A percentile compares a stretch with the other conserved stretches of the same genome.
phyloP scores from a whole-genome alignment of 2,888 invertebrate genomes.

The Pterostichus niger region DNA sequence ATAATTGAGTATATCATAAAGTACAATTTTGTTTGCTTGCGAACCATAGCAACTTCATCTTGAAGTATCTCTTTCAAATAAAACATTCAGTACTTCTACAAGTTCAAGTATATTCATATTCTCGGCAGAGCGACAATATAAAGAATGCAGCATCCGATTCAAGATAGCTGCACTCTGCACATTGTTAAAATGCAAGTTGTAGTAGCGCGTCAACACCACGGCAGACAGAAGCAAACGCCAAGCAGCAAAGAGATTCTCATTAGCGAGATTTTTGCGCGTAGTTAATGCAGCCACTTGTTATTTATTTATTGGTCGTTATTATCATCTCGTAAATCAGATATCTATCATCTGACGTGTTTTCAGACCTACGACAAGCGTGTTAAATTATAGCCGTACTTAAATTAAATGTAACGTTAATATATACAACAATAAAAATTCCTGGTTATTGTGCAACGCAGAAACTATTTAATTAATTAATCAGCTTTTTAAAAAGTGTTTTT shows the following conservation, averaged over 20 bases:
- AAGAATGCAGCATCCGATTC: not conserved
- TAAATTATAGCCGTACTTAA: slow-evolving; percentile 58
- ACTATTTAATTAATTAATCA: not conserved
- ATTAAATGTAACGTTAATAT: slow-evolving; percentile 29
- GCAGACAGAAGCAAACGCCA: not conserved
- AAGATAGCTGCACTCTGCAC: not conserved
- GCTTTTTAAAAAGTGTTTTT: not conserved
- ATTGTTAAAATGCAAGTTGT: slow-evolving; percentile 43
- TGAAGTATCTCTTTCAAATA: no score
- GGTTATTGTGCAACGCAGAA: slow-evolving; percentile 6
- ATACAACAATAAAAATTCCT: not conserved
- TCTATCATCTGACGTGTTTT: slow-evolving; percentile 63
- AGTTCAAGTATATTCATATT: no score
- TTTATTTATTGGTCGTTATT: slow-evolving; percentile 66
- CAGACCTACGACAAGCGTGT: slow-evolving; percentile 50
- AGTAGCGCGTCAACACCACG: slow-evolving; percentile 18
- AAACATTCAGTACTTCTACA: no score
- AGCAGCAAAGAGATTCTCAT: slow-evolving; percentile 59
- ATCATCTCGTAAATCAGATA: slow-evolving; percentile 63
- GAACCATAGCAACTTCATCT: no score
- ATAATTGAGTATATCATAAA: no score
- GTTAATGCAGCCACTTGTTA: slow-evolving; percentile 56
- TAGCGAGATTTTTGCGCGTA: slow-evolving; percentile 58
- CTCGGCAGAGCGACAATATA: not conserved
- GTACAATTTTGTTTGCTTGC: no score